Base-by-base conservation (phyloP, 2,888 invertebrate genomes). In the Antheraea yamamai region DNA sequence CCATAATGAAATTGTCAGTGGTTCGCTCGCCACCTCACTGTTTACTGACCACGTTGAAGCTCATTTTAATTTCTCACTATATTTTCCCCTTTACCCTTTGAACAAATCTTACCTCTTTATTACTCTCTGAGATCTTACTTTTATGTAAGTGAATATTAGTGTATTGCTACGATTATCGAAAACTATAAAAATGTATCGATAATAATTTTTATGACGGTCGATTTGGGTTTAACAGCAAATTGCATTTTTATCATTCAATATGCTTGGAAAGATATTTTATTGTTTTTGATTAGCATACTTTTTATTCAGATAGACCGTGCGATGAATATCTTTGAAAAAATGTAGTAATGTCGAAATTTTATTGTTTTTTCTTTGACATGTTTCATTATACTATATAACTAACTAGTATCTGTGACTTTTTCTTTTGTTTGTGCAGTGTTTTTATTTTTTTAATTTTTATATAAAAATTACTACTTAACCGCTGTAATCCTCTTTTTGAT, bases 51-150 rank as follows among this genome's bases (percentile, higher is more conserved):
- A 83, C 84, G 85, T 81, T 83, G 76, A 75, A 78, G 82, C 87
- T 88, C 89, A 89, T 92, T 93, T 91, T 92, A 92, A 92, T 92
- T 92, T 89, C 88, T 87, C 83, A 82, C 83, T 82, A 85, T 82
- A 83, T 87, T 86, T 85, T 84, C 80, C 81, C 82, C 86, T 89
- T 92, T 87, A 87, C 86, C 88, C 83, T 84, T 81, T 83, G 84
- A 86, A 79, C 86, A 84, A 83, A 82, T 84, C 85, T 84, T 85
- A 80, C 77, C 80, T 85, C 80, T 85, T 87, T 89, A 86, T 88
- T 84, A 83, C 81, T 77, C 79, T 78, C 79, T 81, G 61, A 35
- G 70, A 71, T 47, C 23, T 18, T 74, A 70, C 52, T 68, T 81
- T 82, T 82, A 81, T 47, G 47, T 47, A 47, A 47, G 78, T 79